phyloP scores from a whole-genome alignment of 2,888 invertebrate genomes.

The Pristionchus maxplancki region DNA sequence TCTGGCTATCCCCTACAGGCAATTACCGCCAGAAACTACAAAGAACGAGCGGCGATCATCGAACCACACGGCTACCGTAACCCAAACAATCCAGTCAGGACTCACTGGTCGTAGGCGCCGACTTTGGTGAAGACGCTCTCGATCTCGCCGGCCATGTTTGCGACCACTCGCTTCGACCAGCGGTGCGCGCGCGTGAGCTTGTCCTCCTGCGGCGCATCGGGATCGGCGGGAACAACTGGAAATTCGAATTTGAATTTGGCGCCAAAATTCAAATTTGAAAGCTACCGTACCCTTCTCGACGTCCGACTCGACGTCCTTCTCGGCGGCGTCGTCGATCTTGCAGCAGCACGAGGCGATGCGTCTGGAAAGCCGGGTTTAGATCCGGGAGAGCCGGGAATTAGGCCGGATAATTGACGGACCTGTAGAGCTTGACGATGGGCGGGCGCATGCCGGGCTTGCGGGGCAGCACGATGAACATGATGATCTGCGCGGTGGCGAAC shows the following conservation, averaged over 20 bases:
- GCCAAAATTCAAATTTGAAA: background rate
- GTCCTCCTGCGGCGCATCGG: conserved; percentile 53
- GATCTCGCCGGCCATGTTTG: conserved; percentile 72
- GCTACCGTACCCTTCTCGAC: conserved; percentile 49
- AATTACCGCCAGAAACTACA: background rate
- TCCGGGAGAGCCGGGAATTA: background rate
- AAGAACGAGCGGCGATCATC: background rate
- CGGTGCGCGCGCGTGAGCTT: conserved; percentile 59
- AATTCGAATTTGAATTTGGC: background rate
- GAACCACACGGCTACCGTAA: background rate
- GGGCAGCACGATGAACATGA: conserved; percentile 86
- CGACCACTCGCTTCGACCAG: conserved; percentile 73
- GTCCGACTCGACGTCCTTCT: conserved; percentile 58
- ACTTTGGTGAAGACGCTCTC: conserved; percentile 75
- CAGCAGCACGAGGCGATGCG: conserved; percentile 40
- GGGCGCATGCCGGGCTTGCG: conserved; percentile 75
- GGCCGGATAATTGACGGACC: conserved; percentile 55
- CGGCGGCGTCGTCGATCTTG: conserved; percentile 50
- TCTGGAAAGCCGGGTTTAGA: conserved; percentile 14
- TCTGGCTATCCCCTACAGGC: background rate
- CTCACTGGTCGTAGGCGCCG: conserved; percentile 72
- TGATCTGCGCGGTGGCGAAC: conserved; percentile 85
- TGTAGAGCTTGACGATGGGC: conserved; percentile 69
- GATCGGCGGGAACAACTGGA: conserved; percentile 41
- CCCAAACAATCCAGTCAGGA: background rate